Percentiles rank a stretch among this genome's conserved stretches.
These are phyloP conservation scores for Peromyscus attwateri DNA, from an alignment of 2,797 vertebrate genomes.

Conservation along the genomic window DNA sequence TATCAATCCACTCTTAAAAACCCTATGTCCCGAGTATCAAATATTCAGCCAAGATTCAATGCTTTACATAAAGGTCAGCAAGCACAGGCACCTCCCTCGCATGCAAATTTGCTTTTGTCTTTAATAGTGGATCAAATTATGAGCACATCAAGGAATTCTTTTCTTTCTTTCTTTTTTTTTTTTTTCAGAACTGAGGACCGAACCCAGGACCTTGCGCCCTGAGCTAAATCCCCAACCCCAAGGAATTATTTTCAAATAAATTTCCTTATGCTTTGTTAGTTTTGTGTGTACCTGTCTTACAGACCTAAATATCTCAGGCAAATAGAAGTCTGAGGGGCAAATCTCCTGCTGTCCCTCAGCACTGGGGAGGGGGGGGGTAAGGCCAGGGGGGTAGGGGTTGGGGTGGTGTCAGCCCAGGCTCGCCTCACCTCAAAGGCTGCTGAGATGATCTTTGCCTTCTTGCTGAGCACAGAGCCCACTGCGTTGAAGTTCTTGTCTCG, in stretches of 20 bases:
- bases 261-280: neutral
- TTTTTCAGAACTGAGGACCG: too few relatives aligned
- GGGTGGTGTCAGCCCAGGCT: too few relatives aligned
- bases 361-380: neutral
- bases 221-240: too few relatives aligned
- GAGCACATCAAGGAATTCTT: neutral
- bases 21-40: neutral
- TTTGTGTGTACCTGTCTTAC: neutral
- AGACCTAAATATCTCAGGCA: neutral
- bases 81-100: neutral
- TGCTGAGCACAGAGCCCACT: constrained; percentile 97
- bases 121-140: neutral
- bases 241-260: neutral
- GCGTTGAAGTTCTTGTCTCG: constrained; percentile 99
- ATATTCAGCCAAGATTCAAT: neutral
- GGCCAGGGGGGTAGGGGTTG: neutral
- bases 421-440: constrained; percentile 96
- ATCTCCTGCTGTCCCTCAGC: neutral
- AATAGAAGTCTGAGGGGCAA: neutral
- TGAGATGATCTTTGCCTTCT: constrained; percentile 98
- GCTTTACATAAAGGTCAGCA: neutral
- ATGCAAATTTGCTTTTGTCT: neutral
- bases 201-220: too few relatives aligned
- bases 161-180: too few relatives aligned
- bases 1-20: neutral